Evolutionary conservation across 2,888 invertebrate species (phyloP), one percentile per base, ranked within the genome.

Genomic region (Malthinus flaveolus): DNA sequence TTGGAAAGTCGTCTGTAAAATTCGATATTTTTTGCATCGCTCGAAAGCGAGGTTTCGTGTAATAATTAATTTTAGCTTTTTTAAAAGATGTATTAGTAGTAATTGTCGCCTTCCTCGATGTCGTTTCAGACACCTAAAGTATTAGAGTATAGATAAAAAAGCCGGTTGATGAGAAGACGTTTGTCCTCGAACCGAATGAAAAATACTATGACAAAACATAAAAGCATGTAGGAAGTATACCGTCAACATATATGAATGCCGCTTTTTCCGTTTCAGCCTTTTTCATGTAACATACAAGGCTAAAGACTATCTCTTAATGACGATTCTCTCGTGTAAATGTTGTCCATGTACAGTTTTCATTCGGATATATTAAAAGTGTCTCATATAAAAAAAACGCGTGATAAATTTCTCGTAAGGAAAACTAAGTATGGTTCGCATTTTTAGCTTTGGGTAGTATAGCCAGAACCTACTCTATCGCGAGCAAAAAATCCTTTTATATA

Each of bases 101-200:
- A 75, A 73, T 75, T 75, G 74, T 72, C 73, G 65, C 72, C 72
- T 74, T 74, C 73, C 73, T 71, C 72, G 73, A 67, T 70, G 69
- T 69, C 69, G 68, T 66, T 59, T 71, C 65, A 73, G 74, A 74
- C 73, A 73, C 70, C 71, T 74, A 74, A 75, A 74, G 73, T 74
- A 75, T 75, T 75, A 74, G 75, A 72, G 72, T 69, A 65, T 68
- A 74, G 75, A 75, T 75, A 74, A 75, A 75, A 75, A 73, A 62
- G 73, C 74, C 73, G 73, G 73, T 68, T 69, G 68, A 71, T 67
- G 73, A 66, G 66, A 69, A 71, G 71, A 71, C 70, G 73, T 73
- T 73, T 73, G 73, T 73, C 73, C 74, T 66, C 63, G 69, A 66
- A 71, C 71, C 61, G 65, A 60, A 66, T 74, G 73, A 74, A 73